Evolutionary conservation across 2,797 vertebrate species (phyloP), one percentile per base, ranked within the genome.

Genomic region (Holocentrus rufus): DNA sequence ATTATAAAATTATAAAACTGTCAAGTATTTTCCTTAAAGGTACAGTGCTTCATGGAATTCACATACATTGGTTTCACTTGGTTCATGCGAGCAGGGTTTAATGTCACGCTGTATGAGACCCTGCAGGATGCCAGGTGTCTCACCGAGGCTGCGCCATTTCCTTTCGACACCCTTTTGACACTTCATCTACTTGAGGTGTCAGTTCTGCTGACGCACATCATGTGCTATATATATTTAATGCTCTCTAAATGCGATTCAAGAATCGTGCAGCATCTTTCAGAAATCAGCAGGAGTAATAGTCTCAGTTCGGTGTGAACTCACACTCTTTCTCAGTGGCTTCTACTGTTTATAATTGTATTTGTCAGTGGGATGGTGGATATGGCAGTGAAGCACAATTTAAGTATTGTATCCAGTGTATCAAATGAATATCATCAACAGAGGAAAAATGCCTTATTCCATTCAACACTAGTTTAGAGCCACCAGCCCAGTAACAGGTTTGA

Each of bases 131-230:
- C 54, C 42, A 74, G 18, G 62, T 68, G 50, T 78, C 66, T 76
- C 59, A 61, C 42, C 34, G 36, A 68, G 31, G 62, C 44, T n/a
- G 66, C 71, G 75, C 60, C 47, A n/a, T 66, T 75, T 84, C 65
- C 46, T 79, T 62, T 58, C 77, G 67, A 64, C 14, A 10, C 22
- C 74, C 58, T 69, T 53, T 63, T 72, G 63, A 65, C 69, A 79
- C 69, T 68, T 75, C 36, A 36, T 76, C 55, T 60, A 62, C 54
- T 63, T 18, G 39, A 85, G 62, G 72, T 84, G 74, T 39, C 25
- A 74, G 34, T 13, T 44, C 63, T 64, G 56, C 8, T 83, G 81
- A 84, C 49, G 55, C 72, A 62, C 52, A 53, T 56, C 47, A 49
- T 69, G 78, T 74, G 71, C 49, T 61, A 4, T 52, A 68, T 46